These are phyloP conservation scores for Metridium senile DNA, from an alignment of 92 coral and sea anemone species.

Conservation along the genomic window DNA sequence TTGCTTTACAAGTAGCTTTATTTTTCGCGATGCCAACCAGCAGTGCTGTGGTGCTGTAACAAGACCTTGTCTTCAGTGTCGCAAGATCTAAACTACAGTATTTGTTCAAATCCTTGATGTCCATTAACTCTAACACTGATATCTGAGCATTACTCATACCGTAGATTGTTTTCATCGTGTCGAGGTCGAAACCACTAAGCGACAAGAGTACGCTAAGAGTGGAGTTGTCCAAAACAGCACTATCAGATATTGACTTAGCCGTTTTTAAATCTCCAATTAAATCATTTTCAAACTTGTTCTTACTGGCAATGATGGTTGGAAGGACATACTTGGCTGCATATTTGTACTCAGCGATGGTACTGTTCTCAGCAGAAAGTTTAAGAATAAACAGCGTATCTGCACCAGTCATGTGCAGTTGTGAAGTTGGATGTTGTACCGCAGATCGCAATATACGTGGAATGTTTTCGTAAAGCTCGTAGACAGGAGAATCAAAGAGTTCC, in stretches of 20 bases:
- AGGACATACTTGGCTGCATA: constrained; percentile 21
- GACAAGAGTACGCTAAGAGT: constrained; percentile 36
- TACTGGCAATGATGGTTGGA: constrained; percentile 11
- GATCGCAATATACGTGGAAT: constrained; percentile 35
- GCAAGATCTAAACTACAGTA: constrained; percentile 45
- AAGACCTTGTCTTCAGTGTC: constrained; percentile 26
- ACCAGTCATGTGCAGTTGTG: constrained; percentile 34
- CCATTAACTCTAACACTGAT: constrained; percentile 29
- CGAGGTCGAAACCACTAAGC: constrained; percentile 25
- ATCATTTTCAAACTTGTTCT: constrained; percentile 47
- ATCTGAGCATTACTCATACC: constrained; percentile 2
- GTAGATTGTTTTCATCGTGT: constrained; percentile 38
- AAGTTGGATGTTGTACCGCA: constrained; percentile 38
- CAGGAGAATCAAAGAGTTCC: constrained; percentile 49
- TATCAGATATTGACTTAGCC: constrained; percentile 37
- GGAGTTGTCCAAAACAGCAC: constrained; percentile 27
- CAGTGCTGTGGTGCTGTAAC: constrained; percentile 30
- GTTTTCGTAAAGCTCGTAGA: constrained; percentile 46
- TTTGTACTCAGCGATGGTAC: constrained; percentile 51
- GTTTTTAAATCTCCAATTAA: constrained; percentile 36
- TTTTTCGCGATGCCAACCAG: constrained; percentile 40
- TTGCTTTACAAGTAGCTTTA: constrained; percentile 34
- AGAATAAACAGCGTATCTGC: constrained; percentile 33
- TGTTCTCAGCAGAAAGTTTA: constrained; percentile 28
- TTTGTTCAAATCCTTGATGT: constrained; percentile 30